Evolutionary conservation across 2,113 vertebrate genomes (phyloP).

Genomic region (Cnemophilus loriae): DNA sequence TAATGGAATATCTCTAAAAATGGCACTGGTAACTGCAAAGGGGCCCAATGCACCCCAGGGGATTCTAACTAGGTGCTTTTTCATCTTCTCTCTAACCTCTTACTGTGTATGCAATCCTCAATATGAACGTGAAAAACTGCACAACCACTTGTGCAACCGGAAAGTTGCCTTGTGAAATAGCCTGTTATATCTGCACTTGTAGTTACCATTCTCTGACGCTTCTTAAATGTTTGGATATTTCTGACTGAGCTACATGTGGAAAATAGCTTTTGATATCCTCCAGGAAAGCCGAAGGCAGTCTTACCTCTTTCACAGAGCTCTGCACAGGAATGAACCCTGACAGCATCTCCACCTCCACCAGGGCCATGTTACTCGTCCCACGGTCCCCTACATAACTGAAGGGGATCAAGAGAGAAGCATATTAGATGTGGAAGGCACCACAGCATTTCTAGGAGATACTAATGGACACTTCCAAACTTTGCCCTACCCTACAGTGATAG

Average conservation of each 20-base stretch:
- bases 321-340: conserved; percentile 34
- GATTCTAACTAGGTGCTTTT: not conserved
- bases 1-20: not conserved
- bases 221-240: not conserved
- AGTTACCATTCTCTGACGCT: not conserved
- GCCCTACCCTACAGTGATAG: not conserved
- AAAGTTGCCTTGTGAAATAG: not conserved
- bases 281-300: not conserved
- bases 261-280: not conserved
- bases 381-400: not conserved
- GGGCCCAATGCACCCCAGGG: not conserved
- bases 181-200: not conserved
- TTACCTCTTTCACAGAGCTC: not conserved
- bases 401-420: not conserved
- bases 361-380: conserved; percentile 31
- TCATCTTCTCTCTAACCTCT: not conserved
- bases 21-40: not conserved
- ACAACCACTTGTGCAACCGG: not conserved
- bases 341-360: conserved; percentile 29
- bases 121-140: not conserved
- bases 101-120: not conserved
- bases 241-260: not conserved
- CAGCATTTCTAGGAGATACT: not conserved
- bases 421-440: not conserved
- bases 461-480: not conserved